These are phyloP conservation scores for Micrasema minimum DNA, from an alignment of 1,140 invertebrate genomes.

Conservation along the genomic window DNA sequence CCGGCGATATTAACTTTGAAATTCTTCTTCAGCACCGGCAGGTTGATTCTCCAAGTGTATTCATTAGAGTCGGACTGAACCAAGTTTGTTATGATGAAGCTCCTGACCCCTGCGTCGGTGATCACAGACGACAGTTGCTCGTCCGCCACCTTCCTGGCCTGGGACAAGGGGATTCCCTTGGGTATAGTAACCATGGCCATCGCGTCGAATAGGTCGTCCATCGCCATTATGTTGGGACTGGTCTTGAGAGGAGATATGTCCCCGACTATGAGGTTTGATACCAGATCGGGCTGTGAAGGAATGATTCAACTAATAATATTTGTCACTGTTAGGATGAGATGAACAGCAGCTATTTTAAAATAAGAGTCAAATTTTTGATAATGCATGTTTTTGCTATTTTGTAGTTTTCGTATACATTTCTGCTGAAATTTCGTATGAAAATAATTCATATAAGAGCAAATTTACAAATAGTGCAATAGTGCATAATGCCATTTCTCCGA, in stretches of 20 bases:
- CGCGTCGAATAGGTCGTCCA: constrained; percentile 74
- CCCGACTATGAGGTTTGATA: constrained; percentile 83
- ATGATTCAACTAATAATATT: too few species aligned
- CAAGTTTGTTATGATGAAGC: constrained; percentile 86
- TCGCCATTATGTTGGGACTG: constrained; percentile 71
- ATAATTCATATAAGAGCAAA: too few species aligned
- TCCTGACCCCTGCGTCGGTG: constrained; percentile 61
- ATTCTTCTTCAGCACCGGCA: constrained; percentile 74
- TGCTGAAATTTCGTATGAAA: too few species aligned
- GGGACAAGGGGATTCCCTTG: constrained; percentile 70
- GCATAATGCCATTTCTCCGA: too few species aligned
- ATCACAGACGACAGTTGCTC: constrained; percentile 60
- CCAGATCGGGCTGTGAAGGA: constrained; percentile 75
- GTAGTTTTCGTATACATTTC: too few species aligned
- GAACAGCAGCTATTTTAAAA: too few species aligned
- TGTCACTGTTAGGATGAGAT: too few species aligned
- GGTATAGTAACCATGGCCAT: constrained; percentile 73
- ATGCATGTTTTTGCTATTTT: too few species aligned
- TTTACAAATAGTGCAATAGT: too few species aligned
- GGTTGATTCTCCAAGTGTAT: constrained; percentile 79
- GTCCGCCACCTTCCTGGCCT: constrained; percentile 70
- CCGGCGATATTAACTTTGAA: constrained; percentile 72
- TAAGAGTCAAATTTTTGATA: too few species aligned
- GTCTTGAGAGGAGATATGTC: constrained; percentile 84
- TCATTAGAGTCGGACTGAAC: constrained; percentile 71